Evolutionary conservation across 2,797 vertebrate species (phyloP).

Genomic region (Erithacus rubecula): DNA sequence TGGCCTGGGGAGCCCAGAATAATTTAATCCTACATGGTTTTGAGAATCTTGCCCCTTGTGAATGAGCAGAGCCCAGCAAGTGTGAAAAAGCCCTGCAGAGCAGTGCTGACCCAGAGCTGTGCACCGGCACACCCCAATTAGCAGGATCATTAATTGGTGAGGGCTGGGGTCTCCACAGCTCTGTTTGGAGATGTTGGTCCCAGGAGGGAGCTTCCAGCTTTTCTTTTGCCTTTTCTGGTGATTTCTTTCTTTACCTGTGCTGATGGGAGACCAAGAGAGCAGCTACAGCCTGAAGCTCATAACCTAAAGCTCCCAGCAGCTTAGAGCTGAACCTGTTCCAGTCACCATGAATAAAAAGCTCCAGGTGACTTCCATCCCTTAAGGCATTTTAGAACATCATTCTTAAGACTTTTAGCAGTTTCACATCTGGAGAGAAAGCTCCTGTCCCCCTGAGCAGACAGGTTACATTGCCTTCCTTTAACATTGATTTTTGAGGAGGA

Average conservation of each 20-base stretch:
- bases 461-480: neutral
- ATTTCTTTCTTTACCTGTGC: neutral
- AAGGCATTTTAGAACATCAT: neutral
- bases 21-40: neutral
- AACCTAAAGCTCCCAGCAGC: neutral
- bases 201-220: neutral
- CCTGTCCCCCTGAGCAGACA: neutral
- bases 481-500: fast-evolving
- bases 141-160: neutral
- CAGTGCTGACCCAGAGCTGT: neutral
- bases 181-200: neutral
- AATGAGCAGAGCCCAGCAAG: neutral
- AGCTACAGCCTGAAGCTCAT: neutral
- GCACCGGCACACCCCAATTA: neutral
- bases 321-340: neutral
- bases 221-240: neutral
- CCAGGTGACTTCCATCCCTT: neutral
- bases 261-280: neutral
- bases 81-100: neutral
- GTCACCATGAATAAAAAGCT: neutral
- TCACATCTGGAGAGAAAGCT: neutral
- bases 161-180: neutral
- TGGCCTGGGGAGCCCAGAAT: neutral
- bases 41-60: neutral
- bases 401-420: neutral